phyloP scores from a whole-genome alignment of 2,888 invertebrate genomes.

The Dimorphilus gyrociliatus region DNA sequence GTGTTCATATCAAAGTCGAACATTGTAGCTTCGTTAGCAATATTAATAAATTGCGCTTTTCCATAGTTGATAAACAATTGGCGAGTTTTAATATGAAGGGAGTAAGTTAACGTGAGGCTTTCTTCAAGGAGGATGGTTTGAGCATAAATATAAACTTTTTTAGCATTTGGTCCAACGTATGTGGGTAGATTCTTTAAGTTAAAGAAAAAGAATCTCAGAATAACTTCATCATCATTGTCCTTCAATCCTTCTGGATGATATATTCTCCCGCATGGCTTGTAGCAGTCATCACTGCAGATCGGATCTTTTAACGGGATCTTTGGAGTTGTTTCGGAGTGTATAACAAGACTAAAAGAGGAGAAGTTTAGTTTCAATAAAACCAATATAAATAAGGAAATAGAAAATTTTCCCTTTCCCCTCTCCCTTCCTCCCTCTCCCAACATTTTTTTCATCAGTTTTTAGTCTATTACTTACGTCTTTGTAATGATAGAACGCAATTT shows the following conservation, averaged over 20 bases:
- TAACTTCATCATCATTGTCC: conserved; percentile 1
- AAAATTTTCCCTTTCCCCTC: too few relatives aligned
- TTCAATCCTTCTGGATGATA: conserved; percentile 1
- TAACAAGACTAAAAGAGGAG: conserved; percentile 2
- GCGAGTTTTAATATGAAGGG: conserved; percentile 2
- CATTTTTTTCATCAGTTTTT: too few relatives aligned
- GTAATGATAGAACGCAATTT: neutral
- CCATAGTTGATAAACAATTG: conserved; percentile 3
- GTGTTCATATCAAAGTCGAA: too few relatives aligned
- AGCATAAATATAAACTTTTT: conserved; percentile 4
- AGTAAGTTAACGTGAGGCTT: neutral
- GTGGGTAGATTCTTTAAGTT: conserved; percentile 1
- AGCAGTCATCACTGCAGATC: conserved; percentile 2
- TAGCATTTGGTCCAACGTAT: conserved; percentile 2
- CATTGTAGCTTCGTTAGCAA: neutral
- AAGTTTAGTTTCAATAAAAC: too few relatives aligned
- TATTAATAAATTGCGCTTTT: neutral
- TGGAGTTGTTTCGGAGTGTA: conserved; percentile 1
- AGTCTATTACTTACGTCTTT: conserved; percentile 1
- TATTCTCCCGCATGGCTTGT: conserved; percentile 3
- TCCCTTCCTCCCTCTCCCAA: too few relatives aligned
- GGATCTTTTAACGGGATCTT: conserved; percentile 1
- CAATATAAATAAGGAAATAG: too few relatives aligned
- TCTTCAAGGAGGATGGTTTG: conserved; percentile 3
- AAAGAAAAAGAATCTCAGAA: conserved; percentile 4